Percentiles rank a stretch among this genome's conserved stretches.
Conservation (phyloP, 2,113 vertebrate species). For the Chloroceryle aenea region DNA sequence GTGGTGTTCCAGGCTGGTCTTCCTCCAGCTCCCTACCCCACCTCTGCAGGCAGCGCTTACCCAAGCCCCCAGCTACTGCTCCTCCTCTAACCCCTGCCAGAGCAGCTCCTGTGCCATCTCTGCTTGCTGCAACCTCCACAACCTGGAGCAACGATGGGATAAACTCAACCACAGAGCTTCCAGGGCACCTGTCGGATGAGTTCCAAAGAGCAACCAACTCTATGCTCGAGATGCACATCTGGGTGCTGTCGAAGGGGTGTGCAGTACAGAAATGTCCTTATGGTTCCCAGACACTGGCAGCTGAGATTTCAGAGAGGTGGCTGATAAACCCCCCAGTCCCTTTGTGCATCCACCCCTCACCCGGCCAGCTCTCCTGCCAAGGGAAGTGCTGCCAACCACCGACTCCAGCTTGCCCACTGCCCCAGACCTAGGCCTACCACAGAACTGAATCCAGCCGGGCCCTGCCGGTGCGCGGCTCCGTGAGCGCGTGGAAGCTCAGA, state of each 20-base stretch:
- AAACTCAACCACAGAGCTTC: background rate
- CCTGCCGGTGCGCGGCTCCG: background rate
- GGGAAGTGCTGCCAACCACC: background rate
- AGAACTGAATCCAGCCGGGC: background rate
- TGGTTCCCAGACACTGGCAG: background rate
- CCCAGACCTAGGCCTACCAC: background rate
- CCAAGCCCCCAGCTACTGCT: background rate
- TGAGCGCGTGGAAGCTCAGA: background rate
- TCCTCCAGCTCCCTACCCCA: background rate
- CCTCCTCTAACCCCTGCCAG: background rate
- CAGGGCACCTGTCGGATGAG: background rate
- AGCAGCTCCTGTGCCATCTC: background rate
- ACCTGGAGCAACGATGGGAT: fast-evolving
- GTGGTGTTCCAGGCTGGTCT: background rate
- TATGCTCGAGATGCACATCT: fast-evolving
- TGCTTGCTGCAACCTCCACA: background rate
- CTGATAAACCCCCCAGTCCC: fast-evolving
- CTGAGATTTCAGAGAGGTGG: background rate
- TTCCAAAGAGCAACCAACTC: background rate
- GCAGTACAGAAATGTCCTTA: background rate
- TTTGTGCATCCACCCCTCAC: background rate
- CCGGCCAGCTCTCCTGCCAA: fast-evolving
- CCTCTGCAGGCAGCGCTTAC: background rate
- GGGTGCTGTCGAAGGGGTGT: fast-evolving
- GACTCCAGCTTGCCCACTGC: background rate